These are phyloP conservation scores for Varroa destructor DNA, from an alignment of 1,140 invertebrate genomes.

Conservation along the genomic window DNA sequence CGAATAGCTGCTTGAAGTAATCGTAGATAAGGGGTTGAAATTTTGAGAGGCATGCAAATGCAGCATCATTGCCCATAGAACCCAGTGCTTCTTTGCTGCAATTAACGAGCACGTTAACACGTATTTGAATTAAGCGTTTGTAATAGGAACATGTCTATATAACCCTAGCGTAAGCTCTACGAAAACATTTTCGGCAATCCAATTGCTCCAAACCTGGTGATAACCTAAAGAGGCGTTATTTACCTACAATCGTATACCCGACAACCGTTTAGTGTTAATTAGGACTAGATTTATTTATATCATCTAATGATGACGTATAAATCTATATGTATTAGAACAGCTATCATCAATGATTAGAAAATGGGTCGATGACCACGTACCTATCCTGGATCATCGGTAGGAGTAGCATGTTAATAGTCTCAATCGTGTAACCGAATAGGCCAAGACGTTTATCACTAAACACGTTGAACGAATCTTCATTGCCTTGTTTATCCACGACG, in stretches of 20 bases:
- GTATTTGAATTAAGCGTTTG: neutral
- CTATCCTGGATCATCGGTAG: conserved; percentile 92
- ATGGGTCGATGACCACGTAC: conserved; percentile 46
- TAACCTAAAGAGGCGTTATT: no score
- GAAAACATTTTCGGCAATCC: neutral
- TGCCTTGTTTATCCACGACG: conserved; percentile 29
- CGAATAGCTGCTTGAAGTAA: conserved; percentile 99
- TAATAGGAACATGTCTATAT: neutral
- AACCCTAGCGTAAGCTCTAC: neutral
- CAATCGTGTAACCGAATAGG: conserved; percentile 84
- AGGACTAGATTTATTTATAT: no score
- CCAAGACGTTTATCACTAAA: conserved; percentile 62
- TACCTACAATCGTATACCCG: no score
- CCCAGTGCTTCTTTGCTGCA: conserved; percentile 84
- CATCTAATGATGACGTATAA: no score
- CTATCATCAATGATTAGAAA: neutral
- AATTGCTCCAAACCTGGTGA: no score
- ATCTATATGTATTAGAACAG: neutral
- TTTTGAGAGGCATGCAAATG: conserved; percentile 82
- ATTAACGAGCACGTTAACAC: neutral
- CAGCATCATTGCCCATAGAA: conserved; percentile 98
- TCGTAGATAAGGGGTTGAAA: conserved; percentile 89
- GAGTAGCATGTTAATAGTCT: conserved; percentile 83
- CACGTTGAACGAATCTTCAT: neutral
- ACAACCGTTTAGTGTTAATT: no score